These are phyloP conservation scores for Nymphalis c-album DNA, from an alignment of 2,888 invertebrate genomes.

Conservation along the genomic window DNA sequence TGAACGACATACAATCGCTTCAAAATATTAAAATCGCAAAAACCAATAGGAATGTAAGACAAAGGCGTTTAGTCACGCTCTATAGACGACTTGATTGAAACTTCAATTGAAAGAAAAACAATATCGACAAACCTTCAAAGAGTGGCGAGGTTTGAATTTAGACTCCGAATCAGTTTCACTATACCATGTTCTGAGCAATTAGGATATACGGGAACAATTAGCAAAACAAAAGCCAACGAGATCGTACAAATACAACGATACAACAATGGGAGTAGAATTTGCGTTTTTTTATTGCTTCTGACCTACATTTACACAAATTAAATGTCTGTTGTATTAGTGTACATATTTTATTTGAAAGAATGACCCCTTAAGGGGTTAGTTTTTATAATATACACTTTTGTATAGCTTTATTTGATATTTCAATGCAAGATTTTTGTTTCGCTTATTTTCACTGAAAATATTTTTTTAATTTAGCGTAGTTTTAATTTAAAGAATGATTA, in stretches of 20 bases:
- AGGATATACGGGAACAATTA: conserved; percentile 24
- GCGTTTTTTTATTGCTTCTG: conserved; percentile 18
- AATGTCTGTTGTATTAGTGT: conserved; percentile 1
- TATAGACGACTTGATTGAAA: conserved; percentile 12
- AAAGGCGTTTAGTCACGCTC: conserved; percentile 5
- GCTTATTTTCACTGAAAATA: too few relatives aligned
- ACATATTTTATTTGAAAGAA: conserved; percentile 4
- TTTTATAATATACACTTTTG: not conserved
- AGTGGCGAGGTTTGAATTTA: not conserved
- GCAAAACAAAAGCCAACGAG: conserved; percentile 29
- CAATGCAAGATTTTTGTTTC: not conserved
- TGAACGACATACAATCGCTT: not conserved
- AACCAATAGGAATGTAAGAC: not conserved
- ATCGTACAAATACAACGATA: conserved; percentile 17
- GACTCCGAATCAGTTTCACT: not conserved
- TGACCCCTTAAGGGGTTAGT: not conserved
- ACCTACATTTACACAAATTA: conserved; percentile 22
- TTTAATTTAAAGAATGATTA: too few relatives aligned
- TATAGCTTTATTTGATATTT: not conserved
- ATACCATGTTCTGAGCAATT: conserved; percentile 10
- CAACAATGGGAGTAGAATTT: conserved; percentile 28
- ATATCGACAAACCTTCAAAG: not conserved
- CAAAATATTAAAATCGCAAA: not conserved
- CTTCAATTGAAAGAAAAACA: conserved; percentile 4
- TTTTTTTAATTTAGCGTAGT: too few relatives aligned